Evolutionary conservation across 2,888 invertebrate genomes (phyloP), one percentile per base, ranked within the genome.

Genomic region (Thecocarcelia acutangulata): DNA sequence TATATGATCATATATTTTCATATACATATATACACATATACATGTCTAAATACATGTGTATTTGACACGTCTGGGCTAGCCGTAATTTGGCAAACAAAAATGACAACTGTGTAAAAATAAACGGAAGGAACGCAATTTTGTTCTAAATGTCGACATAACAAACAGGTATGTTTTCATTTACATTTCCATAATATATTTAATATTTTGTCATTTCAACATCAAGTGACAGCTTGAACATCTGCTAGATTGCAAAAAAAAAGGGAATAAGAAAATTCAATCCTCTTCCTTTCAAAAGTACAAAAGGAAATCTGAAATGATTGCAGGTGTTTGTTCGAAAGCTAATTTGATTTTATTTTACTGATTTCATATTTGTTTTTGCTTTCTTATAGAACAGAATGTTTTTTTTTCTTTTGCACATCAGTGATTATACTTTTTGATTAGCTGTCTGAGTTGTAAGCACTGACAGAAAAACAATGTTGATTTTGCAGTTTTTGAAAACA

Each of bases 181-280:
- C 50, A 52, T 40, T 66, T 52, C 50, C 37, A 52, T 52, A 52
- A 52, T 21, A 50, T 52, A 52, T 33, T 9, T 33, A 52, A 66
- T 66, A 40, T 40, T 21, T 50, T 66, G 64, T 50, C 64, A 66
- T 15, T 40, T 50, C 28, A 21, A 52, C 28, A 8, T 46, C n/a
- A 12, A 13, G 17, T 52, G 40, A 40, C 64, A 66, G 33, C 17
- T n/a, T n/a, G 40, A 50, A 15, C 50, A 52, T 37, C 50, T 66
- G 64, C 13, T 21, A 37, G n/a, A 24, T 24, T 24, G 24, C 24
- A 24, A 24, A 24, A 8, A 9, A 1, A 6, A 28, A 33, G 12
- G n/a, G 33, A 21, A 40, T 37, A 48, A 19, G 46, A 28, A 46
- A 44, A 33, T 33, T 33, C 9, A 3, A 33, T 8, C 1, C 33